These are phyloP conservation scores for Pandion haliaetus DNA, from an alignment of 2,113 vertebrate species.

Conservation along the genomic window DNA sequence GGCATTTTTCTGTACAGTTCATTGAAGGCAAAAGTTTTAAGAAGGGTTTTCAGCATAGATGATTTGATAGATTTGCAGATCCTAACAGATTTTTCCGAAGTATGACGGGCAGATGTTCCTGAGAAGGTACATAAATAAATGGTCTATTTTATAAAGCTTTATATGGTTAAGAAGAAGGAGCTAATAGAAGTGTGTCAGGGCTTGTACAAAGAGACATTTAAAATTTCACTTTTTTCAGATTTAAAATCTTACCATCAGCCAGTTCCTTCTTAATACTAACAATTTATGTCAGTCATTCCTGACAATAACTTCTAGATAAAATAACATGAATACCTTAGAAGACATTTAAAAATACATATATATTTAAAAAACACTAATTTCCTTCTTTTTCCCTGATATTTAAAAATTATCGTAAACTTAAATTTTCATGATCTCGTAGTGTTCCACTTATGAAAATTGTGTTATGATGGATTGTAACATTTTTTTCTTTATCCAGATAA, in stretches of 20 bases:
- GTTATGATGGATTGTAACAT: neutral
- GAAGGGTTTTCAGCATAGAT: neutral
- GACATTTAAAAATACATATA: neutral
- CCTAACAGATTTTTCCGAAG: neutral
- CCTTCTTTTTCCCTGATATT: neutral
- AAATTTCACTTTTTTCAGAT: neutral
- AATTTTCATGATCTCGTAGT: neutral
- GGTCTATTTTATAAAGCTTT: neutral
- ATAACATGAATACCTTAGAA: neutral
- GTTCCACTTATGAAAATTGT: neutral
- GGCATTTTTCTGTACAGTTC: neutral
- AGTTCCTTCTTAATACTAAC: neutral
- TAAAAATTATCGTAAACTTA: neutral
- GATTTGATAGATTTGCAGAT: neutral
- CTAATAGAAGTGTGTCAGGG: neutral
- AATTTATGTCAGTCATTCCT: neutral
- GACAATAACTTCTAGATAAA: neutral
- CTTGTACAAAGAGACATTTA: neutral
- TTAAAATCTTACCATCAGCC: neutral
- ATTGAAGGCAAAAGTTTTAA: neutral
- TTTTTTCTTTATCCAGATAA: neutral
- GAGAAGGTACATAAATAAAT: neutral
- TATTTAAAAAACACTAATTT: neutral
- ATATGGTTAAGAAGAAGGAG: neutral
- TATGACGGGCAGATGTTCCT: neutral